Conservation (phyloP, 2,113 vertebrate genomes). For the Ptyas mucosa region DNA sequence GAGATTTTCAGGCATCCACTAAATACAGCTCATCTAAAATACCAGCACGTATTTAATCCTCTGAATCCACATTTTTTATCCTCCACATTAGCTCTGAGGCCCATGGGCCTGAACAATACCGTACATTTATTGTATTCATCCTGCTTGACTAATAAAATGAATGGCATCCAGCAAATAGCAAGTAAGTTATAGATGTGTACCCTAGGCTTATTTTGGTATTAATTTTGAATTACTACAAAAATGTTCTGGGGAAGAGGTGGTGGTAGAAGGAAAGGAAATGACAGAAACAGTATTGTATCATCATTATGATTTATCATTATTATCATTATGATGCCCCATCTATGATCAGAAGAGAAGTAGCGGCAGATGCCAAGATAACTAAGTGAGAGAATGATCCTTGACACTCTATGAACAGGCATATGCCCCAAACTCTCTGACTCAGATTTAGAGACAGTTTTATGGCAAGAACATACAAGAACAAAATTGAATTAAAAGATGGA, state of each 20-base stretch:
- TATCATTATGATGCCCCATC: background rate
- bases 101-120: background rate
- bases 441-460: too few relatives aligned
- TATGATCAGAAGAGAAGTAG: too few relatives aligned
- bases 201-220: background rate
- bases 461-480: too few relatives aligned
- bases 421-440: too few relatives aligned
- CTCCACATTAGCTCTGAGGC: background rate
- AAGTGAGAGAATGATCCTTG: too few relatives aligned
- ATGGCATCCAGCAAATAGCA: background rate
- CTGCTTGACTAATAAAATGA: background rate
- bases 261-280: background rate
- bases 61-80: background rate
- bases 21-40: background rate
- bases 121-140: background rate
- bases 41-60: background rate
- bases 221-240: background rate
- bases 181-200: background rate
- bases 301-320: background rate
- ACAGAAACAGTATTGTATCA: background rate
- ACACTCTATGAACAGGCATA: too few relatives aligned
- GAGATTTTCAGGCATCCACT: background rate
- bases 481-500: too few relatives aligned
- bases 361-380: too few relatives aligned
- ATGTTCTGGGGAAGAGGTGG: background rate